These are phyloP conservation scores for Pionites leucogaster DNA, from an alignment of 2,113 vertebrate genomes.

Conservation along the genomic window DNA sequence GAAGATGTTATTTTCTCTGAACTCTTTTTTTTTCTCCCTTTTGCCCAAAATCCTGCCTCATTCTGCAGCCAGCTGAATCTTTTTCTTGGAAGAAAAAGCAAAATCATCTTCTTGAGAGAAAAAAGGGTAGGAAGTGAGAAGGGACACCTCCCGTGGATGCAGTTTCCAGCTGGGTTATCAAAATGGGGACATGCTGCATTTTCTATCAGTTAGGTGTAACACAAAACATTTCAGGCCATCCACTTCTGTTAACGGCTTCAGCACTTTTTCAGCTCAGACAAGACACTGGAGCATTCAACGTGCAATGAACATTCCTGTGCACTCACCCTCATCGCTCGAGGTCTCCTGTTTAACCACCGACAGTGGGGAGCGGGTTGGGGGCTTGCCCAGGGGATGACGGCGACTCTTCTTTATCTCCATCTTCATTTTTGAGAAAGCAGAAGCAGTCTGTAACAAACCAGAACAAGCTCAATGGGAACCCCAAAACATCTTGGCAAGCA, in stretches of 20 bases:
- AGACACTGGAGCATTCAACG: background rate
- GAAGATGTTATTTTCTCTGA: background rate
- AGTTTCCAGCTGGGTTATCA: background rate
- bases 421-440: slow-evolving; percentile 84
- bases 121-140: slow-evolving; percentile 10
- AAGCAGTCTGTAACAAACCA: slow-evolving; percentile 59
- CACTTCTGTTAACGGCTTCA: background rate
- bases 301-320: background rate
- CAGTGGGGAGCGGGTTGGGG: slow-evolving; percentile 87
- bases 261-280: background rate
- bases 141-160: background rate
- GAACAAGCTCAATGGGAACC: background rate
- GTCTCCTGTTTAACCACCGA: slow-evolving; percentile 92
- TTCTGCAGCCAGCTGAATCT: slow-evolving; percentile 21
- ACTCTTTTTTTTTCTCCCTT: background rate
- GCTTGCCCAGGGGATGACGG: slow-evolving; percentile 91
- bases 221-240: background rate
- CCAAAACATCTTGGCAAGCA: background rate
- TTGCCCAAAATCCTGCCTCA: background rate
- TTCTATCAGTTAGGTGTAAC: background rate
- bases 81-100: background rate
- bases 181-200: background rate
- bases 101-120: slow-evolving; percentile 16
- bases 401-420: slow-evolving; percentile 95
- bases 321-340: slow-evolving; percentile 87